Evolutionary conservation across 1,140 invertebrate species (phyloP), one percentile per base, ranked within the genome.

Genomic region (Wiebesia pumilae): DNA sequence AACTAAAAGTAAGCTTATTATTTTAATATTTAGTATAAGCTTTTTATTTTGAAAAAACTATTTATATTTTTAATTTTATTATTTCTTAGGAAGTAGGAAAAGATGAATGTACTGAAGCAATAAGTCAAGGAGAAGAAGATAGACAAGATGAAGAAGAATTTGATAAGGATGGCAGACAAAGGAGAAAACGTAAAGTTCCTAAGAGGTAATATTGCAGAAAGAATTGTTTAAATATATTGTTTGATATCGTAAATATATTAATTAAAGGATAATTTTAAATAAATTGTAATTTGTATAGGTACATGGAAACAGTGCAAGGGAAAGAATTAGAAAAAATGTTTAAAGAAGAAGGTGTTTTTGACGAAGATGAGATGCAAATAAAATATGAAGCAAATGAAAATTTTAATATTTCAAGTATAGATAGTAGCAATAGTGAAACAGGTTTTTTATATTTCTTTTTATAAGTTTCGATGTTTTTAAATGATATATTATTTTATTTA

Each of bases 271-370:
- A 69, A 78, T 62, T 82, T 81, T 71, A 51, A 81, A 27, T 24
- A 75, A 43, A 86, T 65, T 47, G 43, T 83, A 65, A 87, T 88
- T 84, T 75, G n/a, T 78, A 78, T 62, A 95, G 96, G 89, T 96
- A 95, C 88, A 95, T 94, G 88, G 96, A 96, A 93, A 95, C 94
- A 87, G 95, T 97, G 27, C 96, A 96, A 94, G 96, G 96, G 0
- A 96, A 96, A 92, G 96, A 97, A 93, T 91, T 97, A 71, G 96
- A 96, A 89, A 94, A 95, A 89, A 96, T 97, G 88, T 96, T 97
- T 84, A 95, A 95, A 89, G 95, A 97, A 90, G 96, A 96, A 92
- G 96, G 96, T 43, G 95, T 96, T 6, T 95, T 95, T 81, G 96
- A 96, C 88, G 95, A 95, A 51, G 94, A 95, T 83, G 95, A 94